Percentiles rank a stretch among this genome's conserved stretches.
These are phyloP conservation scores for Artibeus jamaicensis DNA, from an alignment of 2,797 vertebrate genomes.

Conservation along the genomic window DNA sequence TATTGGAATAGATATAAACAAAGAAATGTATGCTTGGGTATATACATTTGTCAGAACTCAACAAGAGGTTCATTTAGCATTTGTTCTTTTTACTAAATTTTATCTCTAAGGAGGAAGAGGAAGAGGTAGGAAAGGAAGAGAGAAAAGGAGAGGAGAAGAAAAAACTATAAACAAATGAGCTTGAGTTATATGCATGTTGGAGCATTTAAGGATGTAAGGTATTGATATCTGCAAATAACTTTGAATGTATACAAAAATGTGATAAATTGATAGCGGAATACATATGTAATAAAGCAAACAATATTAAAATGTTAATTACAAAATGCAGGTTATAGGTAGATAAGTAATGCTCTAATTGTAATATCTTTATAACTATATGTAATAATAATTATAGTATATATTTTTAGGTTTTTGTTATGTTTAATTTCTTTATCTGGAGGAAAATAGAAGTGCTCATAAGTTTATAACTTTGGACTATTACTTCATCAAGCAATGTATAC, in stretches of 20 bases:
- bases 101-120: neutral
- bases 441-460: neutral
- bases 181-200: no score
- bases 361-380: neutral
- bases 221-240: neutral
- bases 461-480: neutral
- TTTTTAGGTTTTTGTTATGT: neutral
- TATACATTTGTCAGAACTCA: neutral
- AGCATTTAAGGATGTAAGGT: neutral
- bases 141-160: neutral
- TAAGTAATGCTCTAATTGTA: neutral
- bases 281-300: neutral
- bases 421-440: neutral
- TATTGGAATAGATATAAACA: neutral
- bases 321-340: neutral
- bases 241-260: neutral
- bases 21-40: neutral
- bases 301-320: neutral
- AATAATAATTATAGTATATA: neutral
- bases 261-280: neutral
- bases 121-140: neutral
- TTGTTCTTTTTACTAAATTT: neutral
- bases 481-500: neutral
- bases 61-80: neutral
- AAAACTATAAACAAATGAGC: neutral